Conservation (phyloP, 2,113 vertebrate genomes). For the Crotophaga sulcirostris region DNA sequence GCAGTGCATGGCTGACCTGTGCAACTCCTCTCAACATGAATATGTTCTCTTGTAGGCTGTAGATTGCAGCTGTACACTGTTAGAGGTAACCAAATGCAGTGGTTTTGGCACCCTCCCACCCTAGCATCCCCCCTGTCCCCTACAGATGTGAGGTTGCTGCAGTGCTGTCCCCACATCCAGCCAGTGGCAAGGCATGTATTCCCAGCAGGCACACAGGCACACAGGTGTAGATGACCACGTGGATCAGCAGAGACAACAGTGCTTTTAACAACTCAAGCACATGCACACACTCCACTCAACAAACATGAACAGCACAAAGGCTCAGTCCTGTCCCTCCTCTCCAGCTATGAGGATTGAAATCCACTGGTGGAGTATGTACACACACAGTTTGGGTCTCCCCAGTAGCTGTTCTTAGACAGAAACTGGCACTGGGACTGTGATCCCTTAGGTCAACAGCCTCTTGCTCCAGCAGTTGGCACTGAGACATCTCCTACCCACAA, state of each 20-base stretch:
- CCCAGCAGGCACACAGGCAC: neutral
- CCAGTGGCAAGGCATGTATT: neutral
- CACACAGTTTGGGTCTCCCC: neutral
- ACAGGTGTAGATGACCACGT: accelerated
- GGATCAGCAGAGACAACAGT: neutral
- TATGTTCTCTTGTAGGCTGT: neutral
- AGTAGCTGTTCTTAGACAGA: neutral
- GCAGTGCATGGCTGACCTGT: neutral
- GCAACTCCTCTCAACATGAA: neutral
- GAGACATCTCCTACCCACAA: neutral
- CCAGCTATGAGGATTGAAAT: neutral
- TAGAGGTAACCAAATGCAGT: neutral
- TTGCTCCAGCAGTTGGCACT: neutral
- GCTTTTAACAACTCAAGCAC: accelerated
- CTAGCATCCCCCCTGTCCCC: neutral
- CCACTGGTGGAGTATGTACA: neutral
- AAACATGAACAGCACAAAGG: neutral
- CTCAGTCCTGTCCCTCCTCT: neutral
- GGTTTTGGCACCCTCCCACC: neutral
- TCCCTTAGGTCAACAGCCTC: neutral
- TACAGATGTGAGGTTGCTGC: neutral
- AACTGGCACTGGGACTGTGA: neutral
- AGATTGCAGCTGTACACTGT: neutral
- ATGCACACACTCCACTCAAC: neutral
- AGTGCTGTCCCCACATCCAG: neutral